Conservation (phyloP, 2,888 invertebrate genomes). For the Megastigmus dorsalis region DNA sequence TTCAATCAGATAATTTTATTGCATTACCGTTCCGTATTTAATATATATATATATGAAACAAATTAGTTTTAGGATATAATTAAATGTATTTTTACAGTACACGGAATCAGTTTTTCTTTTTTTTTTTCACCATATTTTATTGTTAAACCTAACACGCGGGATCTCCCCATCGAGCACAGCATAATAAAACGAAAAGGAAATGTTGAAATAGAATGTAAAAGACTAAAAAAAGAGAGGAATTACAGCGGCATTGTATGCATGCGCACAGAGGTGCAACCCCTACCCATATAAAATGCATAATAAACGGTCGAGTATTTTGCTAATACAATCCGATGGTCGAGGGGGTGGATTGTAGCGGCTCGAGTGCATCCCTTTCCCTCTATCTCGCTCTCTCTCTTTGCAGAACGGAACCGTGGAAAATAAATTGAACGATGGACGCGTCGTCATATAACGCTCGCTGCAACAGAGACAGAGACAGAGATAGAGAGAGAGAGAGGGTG, state of each 20-base stretch:
- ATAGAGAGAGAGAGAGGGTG: no score
- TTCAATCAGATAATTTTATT: no score
- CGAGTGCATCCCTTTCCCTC: neutral
- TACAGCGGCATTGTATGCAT: no score
- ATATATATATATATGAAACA: no score
- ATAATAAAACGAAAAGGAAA: neutral
- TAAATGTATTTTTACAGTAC: no score
- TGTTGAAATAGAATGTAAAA: neutral
- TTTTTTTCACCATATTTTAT: no score
- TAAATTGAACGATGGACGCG: slow-evolving; percentile 53
- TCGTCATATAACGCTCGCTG: neutral
- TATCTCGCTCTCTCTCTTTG: slow-evolving; percentile 12
- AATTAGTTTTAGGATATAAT: no score
- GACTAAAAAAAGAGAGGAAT: neutral
- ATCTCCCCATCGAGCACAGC: no score
- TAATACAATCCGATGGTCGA: slow-evolving; percentile 56
- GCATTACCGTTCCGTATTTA: no score
- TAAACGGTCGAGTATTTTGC: slow-evolving; percentile 59
- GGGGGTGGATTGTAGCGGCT: neutral
- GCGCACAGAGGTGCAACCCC: neutral
- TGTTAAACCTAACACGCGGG: no score
- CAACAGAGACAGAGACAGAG: no score
- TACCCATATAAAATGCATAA: slow-evolving; percentile 42
- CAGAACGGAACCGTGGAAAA: slow-evolving; percentile 55
- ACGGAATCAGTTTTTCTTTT: no score